A percentile compares a stretch with the other conserved stretches of the same genome.
These are phyloP conservation scores for Geotrypetes seraphini DNA, from an alignment of 2,797 vertebrate species.

Conservation along the genomic window DNA sequence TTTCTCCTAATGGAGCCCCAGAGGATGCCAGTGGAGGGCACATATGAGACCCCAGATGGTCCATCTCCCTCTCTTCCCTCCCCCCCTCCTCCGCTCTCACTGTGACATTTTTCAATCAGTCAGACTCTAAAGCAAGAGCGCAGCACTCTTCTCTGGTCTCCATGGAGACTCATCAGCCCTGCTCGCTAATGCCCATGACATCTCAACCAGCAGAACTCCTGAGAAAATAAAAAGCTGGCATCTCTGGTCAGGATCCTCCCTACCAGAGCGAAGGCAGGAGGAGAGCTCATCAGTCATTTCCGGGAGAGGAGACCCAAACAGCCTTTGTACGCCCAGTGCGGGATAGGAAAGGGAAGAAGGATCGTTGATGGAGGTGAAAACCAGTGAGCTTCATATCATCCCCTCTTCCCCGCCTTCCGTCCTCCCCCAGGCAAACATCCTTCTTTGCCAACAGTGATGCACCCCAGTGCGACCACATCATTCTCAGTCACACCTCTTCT, in stretches of 20 bases:
- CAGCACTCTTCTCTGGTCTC: too few species aligned
- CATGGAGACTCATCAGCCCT: slow-evolving; percentile 67
- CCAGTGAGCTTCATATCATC: too few species aligned
- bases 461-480: too few species aligned
- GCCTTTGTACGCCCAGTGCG: neutral
- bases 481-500: too few species aligned
- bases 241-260: slow-evolving; percentile 2
- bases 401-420: too few species aligned
- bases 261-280: neutral
- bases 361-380: too few species aligned
- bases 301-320: neutral
- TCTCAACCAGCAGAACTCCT: slow-evolving; percentile 48
- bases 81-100: slow-evolving; percentile 10
- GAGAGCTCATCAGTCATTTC: too few species aligned
- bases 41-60: slow-evolving; percentile 24
- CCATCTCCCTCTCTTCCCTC: slow-evolving; percentile 15
- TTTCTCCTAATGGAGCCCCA: slow-evolving; percentile 24
- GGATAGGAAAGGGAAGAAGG: too few species aligned
- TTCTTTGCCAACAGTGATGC: too few species aligned
- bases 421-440: too few species aligned
- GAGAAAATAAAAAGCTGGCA: too few species aligned
- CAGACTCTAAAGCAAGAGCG: too few species aligned
- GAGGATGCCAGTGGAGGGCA: slow-evolving; percentile 18
- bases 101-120: slow-evolving; percentile 20
- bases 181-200: slow-evolving; percentile 63